Evolutionary conservation across 2,888 invertebrate genomes (phyloP).

Genomic region (Oligia fasciuncula): DNA sequence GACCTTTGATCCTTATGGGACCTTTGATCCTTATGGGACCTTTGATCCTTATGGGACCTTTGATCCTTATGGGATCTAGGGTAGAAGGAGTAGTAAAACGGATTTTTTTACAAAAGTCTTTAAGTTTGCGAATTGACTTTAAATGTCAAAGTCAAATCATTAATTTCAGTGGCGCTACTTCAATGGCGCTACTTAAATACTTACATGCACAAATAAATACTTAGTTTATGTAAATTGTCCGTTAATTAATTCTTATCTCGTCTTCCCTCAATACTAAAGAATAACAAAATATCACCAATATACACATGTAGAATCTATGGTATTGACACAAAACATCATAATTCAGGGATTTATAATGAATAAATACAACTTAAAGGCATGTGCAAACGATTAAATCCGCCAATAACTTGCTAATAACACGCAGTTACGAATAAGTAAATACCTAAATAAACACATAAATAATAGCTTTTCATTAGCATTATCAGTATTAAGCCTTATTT

Average conservation of each 20-base stretch:
- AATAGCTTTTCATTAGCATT: slow-evolving; percentile 36
- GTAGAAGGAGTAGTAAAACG: not conserved
- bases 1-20: not conserved
- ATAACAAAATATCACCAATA: slow-evolving; percentile 16
- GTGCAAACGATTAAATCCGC: slow-evolving; percentile 3
- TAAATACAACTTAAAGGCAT: slow-evolving; percentile 16
- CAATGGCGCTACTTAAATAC: too few species aligned
- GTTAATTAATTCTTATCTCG: not conserved
- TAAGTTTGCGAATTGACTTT: not conserved
- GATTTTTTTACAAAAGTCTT: not conserved
- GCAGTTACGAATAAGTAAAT: slow-evolving; percentile 42
- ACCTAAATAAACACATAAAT: slow-evolving; percentile 46
- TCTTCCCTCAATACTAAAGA: not conserved
- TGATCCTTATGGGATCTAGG: too few species aligned
- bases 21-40: not conserved
- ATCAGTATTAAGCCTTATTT: slow-evolving; percentile 40
- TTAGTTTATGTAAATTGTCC: not conserved
- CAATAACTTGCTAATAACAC: slow-evolving; percentile 33
- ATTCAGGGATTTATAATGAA: slow-evolving; percentile 22
- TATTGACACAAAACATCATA: slow-evolving; percentile 33
- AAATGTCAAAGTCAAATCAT: too few species aligned
- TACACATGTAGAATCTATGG: slow-evolving; percentile 8
- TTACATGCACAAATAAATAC: not conserved
- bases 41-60: not conserved
- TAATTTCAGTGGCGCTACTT: too few species aligned